A percentile compares a stretch with the other conserved stretches of the same genome.
Conservation (phyloP, 2,888 invertebrate species). For the Morpho deidamia region DNA sequence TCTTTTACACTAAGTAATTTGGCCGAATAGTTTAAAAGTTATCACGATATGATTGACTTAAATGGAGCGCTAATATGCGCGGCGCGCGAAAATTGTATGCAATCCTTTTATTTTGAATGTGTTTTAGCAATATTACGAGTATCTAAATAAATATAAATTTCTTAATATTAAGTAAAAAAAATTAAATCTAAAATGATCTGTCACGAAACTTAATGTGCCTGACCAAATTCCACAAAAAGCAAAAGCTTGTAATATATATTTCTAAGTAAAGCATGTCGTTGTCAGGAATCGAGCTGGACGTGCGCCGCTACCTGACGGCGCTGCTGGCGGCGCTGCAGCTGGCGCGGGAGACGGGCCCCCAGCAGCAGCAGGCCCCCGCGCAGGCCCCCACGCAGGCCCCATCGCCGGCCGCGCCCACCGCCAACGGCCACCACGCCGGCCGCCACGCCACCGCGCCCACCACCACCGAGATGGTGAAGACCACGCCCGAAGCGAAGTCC, state of each 20-base stretch:
- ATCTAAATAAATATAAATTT: no score
- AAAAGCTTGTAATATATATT: not conserved
- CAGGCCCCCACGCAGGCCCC: slow-evolving; percentile 30
- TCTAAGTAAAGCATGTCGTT: not conserved
- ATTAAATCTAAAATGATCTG: no score
- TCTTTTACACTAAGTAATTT: no score
- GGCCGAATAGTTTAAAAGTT: no score
- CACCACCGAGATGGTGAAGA: slow-evolving; percentile 48
- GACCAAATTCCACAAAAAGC: no score
- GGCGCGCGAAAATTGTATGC: no score
- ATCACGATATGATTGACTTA: no score
- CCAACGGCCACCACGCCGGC: slow-evolving; percentile 27
- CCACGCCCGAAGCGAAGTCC: slow-evolving; percentile 62
- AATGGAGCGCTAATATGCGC: no score
- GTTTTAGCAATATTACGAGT: no score
- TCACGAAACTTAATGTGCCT: no score
- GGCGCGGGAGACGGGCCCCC: slow-evolving; percentile 53
- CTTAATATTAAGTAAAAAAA: no score
- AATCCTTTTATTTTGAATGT: no score
- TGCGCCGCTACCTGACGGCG: slow-evolving; percentile 63
- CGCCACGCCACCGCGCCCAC: slow-evolving; percentile 42
- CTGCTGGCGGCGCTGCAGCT: slow-evolving; percentile 64
- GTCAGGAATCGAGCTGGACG: slow-evolving; percentile 61
- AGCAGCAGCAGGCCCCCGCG: slow-evolving; percentile 53
- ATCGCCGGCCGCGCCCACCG: slow-evolving; percentile 15